A percentile compares a stretch with the other conserved stretches of the same genome.
Conservation (phyloP, 92 coral and sea anemone species). For the Epizoanthus scotinus region DNA sequence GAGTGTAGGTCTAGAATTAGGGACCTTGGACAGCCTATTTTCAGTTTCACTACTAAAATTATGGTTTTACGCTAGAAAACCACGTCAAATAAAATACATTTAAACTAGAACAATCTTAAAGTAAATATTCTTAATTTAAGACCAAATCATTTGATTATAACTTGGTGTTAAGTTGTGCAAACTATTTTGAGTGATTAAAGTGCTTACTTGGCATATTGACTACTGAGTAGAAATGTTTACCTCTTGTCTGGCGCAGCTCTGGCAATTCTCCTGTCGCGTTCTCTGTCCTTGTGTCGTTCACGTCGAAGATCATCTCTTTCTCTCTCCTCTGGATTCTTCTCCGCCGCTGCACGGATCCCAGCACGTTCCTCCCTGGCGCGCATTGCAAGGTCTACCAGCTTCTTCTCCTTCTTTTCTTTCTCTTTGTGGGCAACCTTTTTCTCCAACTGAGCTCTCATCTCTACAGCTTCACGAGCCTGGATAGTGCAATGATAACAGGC, state of each 20-base stretch:
- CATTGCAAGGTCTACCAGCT: constrained; percentile 83
- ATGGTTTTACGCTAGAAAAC: too few relatives aligned
- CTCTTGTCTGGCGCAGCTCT: constrained; percentile 98
- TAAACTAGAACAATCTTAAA: too few relatives aligned
- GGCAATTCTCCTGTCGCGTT: constrained; percentile 87
- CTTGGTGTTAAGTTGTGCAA: too few relatives aligned
- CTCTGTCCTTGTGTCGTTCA: constrained; percentile 98
- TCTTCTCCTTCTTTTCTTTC: constrained; percentile 92
- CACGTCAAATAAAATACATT: too few relatives aligned
- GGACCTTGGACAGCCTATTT: too few relatives aligned
- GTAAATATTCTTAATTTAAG: too few relatives aligned
- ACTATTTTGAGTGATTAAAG: too few relatives aligned
- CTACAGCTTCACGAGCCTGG: constrained; percentile 96
- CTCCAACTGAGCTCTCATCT: constrained; percentile 92
- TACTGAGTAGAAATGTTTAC: too few relatives aligned
- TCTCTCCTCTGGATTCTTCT: constrained; percentile 74
- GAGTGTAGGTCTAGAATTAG: too few relatives aligned
- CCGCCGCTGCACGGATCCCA: constrained; percentile 81
- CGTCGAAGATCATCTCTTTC: constrained; percentile 91
- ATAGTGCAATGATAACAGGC: background rate
- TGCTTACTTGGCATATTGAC: too few relatives aligned
- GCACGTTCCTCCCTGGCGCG: constrained; percentile 92
- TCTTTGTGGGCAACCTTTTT: constrained; percentile 91
- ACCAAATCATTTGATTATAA: too few relatives aligned
- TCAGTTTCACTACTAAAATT: too few relatives aligned